Evolutionary conservation across 2,797 vertebrate genomes (phyloP), one percentile per base, ranked within the genome.

Genomic region (Falco novaeseelandiae): DNA sequence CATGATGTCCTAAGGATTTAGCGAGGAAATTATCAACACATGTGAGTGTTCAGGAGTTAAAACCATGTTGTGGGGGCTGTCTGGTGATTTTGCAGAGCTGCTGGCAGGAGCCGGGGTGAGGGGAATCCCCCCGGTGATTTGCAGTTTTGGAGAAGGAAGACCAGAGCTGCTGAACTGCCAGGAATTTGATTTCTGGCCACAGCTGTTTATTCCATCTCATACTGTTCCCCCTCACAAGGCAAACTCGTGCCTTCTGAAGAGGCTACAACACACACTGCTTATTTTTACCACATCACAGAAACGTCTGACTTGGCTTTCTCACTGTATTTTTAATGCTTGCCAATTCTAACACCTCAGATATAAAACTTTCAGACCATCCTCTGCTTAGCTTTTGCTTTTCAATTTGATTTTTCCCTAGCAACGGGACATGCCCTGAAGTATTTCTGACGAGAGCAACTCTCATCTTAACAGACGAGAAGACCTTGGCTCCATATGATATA

Each of bases 141-240:
- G 93, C 95, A 97, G 94, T 93, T 95, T 97, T 92, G 83, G 86
- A 97, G 87, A 92, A 97, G 95, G 90, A 95, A 66, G 90, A 89
- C 88, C 4, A 20, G 91, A 95, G 90, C 87, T 95, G 95, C 85
- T 90, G 96, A 88, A 87, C 93, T 97, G 96, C 96, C 97, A 96
- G 94, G 81, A 97, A 97, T 93, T 87, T 93, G 94, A 97, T 98
- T 98, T 97, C 93, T 94, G 95, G 94, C 85, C n/a, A 19, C 98
- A 98, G 98, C 97, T 98, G 98, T 97, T 98, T 97, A 96, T 97
- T 96, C 95, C 94, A 96, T 98, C 72, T 96, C 65, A 2, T 83
- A 65, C 82, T 44, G 84, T 65, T 84, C 91, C 67, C 36, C 61
- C 92, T 93, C 95, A 78, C 90, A 97, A 96, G 91, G 86, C 97